These are phyloP conservation scores for Drosophila parabipectinata DNA, from an alignment of 1,140 invertebrate species.

Conservation along the genomic window DNA sequence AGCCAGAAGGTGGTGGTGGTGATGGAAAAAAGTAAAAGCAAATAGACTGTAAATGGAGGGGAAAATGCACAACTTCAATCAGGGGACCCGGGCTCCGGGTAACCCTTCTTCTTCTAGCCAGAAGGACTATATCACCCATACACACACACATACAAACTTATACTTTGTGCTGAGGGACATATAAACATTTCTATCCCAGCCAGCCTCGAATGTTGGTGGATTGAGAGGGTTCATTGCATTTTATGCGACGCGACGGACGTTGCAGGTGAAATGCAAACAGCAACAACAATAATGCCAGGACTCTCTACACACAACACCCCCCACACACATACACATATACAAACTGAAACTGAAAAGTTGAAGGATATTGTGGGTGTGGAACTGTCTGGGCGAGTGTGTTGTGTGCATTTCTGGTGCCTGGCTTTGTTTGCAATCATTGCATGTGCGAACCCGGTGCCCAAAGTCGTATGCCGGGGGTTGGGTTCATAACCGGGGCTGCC, in stretches of 20 bases:
- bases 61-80: conserved; percentile 65
- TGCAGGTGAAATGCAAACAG: conserved; percentile 76
- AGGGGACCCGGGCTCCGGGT: neutral
- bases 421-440: conserved; percentile 67
- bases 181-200: conserved; percentile 45
- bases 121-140: conserved; percentile 19
- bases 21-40: conserved; percentile 67
- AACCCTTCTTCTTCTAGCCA: neutral
- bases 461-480: conserved; percentile 12
- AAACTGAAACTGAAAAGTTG: neutral
- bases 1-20: conserved; percentile 18
- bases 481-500: neutral
- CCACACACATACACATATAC: neutral
- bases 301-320: conserved; percentile 8
- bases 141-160: neutral
- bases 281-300: conserved; percentile 53
- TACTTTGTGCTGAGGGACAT: neutral
- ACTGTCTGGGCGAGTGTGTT: conserved; percentile 18
- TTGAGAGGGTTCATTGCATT: conserved; percentile 75
- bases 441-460: conserved; percentile 40
- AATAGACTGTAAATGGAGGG: conserved; percentile 75
- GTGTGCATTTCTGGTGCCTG: conserved; percentile 29
- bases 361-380: conserved; percentile 21
- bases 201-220: conserved; percentile 47
- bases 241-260: conserved; percentile 76